These are phyloP conservation scores for Liopterus haemorrhoidalis DNA, from an alignment of 2,888 invertebrate genomes.

Conservation along the genomic window DNA sequence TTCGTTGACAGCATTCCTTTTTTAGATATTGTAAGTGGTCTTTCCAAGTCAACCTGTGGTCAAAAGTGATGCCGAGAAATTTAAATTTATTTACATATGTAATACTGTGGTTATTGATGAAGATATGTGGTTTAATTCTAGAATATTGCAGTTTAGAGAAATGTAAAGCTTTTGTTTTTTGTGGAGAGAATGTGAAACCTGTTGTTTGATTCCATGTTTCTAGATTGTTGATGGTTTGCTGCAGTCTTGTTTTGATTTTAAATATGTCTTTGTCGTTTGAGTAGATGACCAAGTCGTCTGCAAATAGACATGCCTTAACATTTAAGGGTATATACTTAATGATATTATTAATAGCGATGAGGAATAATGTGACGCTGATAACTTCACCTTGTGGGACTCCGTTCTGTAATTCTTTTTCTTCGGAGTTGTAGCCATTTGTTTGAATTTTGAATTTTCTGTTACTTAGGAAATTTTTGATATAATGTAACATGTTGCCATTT, in stretches of 20 bases:
- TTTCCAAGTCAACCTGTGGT: slow-evolving; percentile 7
- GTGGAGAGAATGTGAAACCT: slow-evolving; percentile 3
- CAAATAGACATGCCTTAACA: slow-evolving; percentile 1
- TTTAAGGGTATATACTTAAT: no score
- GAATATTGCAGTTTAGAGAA: not conserved
- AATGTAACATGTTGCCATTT: slow-evolving; percentile 8
- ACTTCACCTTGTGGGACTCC: slow-evolving; percentile 10
- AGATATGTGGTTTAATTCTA: not conserved
- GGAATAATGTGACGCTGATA: slow-evolving; percentile 8
- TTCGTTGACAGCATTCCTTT: not conserved
- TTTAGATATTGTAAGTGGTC: slow-evolving; percentile 3
- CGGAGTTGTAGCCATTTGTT: slow-evolving; percentile 1
- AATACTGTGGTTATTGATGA: not conserved
- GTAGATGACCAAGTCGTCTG: slow-evolving; percentile 10
- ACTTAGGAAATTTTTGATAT: slow-evolving; percentile 7
- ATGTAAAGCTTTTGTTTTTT: slow-evolving; percentile 13
- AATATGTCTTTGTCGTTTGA: not conserved
- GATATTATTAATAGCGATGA: slow-evolving; percentile 10
- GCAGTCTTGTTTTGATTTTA: slow-evolving; percentile 3
- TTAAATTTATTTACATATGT: not conserved
- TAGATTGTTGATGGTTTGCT: slow-evolving; percentile 8
- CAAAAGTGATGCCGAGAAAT: slow-evolving; percentile 3
- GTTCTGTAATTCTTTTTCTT: not conserved
- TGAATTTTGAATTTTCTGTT: slow-evolving; percentile 6
- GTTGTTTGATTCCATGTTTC: slow-evolving; percentile 6